Conservation (phyloP, 2,797 vertebrate species). For the Acropternis orthonyx region DNA sequence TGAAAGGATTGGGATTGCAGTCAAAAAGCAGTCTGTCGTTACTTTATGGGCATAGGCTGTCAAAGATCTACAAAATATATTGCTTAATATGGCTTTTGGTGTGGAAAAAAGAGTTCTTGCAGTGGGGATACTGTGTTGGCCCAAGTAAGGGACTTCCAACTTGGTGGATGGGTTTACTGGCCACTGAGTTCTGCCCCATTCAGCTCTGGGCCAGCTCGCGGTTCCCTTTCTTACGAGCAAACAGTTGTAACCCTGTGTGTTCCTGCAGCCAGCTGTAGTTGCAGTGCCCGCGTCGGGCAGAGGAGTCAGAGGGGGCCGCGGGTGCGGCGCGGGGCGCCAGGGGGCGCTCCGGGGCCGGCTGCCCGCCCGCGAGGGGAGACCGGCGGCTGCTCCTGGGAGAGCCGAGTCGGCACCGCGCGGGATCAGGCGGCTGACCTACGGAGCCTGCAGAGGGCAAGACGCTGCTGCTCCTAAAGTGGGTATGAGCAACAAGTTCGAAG, state of each 20-base stretch:
- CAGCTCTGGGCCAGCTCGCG: rapidly evolving
- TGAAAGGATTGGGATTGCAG: background rate
- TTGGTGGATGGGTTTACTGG: background rate
- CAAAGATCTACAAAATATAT: too few species aligned
- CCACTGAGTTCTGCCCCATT: rapidly evolving
- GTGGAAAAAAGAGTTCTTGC: background rate
- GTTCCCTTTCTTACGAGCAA: rapidly evolving
- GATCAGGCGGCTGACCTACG: rapidly evolving
- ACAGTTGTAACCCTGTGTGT: background rate
- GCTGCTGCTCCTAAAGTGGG: rapidly evolving
- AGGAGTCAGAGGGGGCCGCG: too few species aligned
- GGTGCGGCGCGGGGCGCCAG: background rate
- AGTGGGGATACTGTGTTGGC: rapidly evolving
- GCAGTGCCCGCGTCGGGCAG: background rate
- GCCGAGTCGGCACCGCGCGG: background rate
- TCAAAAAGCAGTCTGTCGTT: background rate
- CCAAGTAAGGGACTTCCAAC: background rate
- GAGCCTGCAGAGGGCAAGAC: rapidly evolving
- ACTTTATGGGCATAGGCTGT: background rate
- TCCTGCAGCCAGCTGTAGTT: background rate
- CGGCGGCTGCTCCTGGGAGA: background rate
- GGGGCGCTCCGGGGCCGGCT: background rate
- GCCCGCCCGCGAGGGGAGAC: too few species aligned
- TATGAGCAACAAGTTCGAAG: rapidly evolving
- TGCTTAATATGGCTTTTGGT: background rate